Base-by-base conservation (phyloP, 2,797 vertebrate genomes). In the Rhinella marina region DNA sequence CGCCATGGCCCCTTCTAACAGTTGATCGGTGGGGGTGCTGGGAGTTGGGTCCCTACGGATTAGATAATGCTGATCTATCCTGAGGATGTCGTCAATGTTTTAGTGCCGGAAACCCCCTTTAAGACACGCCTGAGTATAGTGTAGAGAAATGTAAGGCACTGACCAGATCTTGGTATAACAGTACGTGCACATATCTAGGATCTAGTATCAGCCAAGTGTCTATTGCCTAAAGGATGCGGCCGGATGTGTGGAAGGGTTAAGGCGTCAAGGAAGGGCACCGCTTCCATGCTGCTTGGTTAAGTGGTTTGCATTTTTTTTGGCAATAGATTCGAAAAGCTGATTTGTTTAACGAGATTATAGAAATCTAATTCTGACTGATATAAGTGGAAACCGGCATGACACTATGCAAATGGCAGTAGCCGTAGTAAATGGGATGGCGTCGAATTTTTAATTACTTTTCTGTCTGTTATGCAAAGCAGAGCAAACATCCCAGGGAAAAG, bases 381-480 rank as follows among this genome's bases (percentile, higher is more conserved):
- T 82, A 82, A 88, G 84, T 73, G 19, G 85, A 78, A 83, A 73
- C 64, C 80, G 48, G 52, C 81, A 11, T 83, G 88, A 54, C 80
- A 86, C 88, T 86, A 89, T 86, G 88, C 81, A 89, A 89, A 89
- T 89, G 84, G 70, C 80, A 86, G 73, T 54, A 70, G 84, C 84
- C 73, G 62, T 86, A 21, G 50, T 86, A 83, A 89, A 89, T 83
- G 86, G 80, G 73, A 86, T 86, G 84, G 82, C 84, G 56, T 82
- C 41, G 29, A 52, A 72, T 86, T 86, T 83, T 86, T 89, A 86
- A 89, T 89, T 86, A 89, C 88, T 19, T 79, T 86, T 79, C 72
- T 89, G 85, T 82, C 88, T 86, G 78, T 86, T 86, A 82, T 86
- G 84, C 84, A 85, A 88, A 88, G 83, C 87, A 68, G 79, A 82